These are phyloP conservation scores for Harpagoxenus sublaevis DNA, from an alignment of 2,888 invertebrate species.

Conservation along the genomic window DNA sequence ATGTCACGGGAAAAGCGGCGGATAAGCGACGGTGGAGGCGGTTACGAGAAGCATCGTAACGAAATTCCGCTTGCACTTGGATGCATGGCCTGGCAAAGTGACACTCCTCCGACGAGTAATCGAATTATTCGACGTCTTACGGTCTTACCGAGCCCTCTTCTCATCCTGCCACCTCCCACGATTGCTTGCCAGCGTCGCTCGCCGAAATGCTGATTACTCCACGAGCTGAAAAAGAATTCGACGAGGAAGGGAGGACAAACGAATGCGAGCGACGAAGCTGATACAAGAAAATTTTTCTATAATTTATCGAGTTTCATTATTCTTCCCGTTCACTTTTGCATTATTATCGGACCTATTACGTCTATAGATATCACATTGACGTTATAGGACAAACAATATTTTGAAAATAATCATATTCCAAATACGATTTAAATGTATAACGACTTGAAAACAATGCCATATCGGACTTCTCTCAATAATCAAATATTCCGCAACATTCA, in stretches of 20 bases:
- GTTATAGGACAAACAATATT: neutral
- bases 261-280: conserved; percentile 55
- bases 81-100: conserved; percentile 81
- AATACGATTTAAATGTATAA: neutral
- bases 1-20: conserved; percentile 56
- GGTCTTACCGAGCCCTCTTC: conserved; percentile 75
- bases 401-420: neutral
- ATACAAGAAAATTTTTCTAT: conserved; percentile 66
- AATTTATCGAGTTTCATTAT: neutral
- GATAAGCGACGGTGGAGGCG: conserved; percentile 59
- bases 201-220: conserved; percentile 84
- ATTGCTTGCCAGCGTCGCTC: conserved; percentile 79
- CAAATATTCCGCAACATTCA: neutral
- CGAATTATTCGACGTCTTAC: conserved; percentile 83
- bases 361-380: neutral
- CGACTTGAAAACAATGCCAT: neutral
- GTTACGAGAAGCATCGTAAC: conserved; percentile 76
- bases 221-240: conserved; percentile 55
- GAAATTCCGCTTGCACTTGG: conserved; percentile 79
- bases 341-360: neutral
- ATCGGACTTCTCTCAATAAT: neutral
- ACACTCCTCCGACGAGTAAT: conserved; percentile 82
- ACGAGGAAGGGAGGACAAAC: conserved; percentile 3
- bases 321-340: neutral
- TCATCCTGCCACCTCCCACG: conserved; percentile 57